Conservation (phyloP, 2,113 vertebrate genomes). For the Carettochelys insculpta region DNA sequence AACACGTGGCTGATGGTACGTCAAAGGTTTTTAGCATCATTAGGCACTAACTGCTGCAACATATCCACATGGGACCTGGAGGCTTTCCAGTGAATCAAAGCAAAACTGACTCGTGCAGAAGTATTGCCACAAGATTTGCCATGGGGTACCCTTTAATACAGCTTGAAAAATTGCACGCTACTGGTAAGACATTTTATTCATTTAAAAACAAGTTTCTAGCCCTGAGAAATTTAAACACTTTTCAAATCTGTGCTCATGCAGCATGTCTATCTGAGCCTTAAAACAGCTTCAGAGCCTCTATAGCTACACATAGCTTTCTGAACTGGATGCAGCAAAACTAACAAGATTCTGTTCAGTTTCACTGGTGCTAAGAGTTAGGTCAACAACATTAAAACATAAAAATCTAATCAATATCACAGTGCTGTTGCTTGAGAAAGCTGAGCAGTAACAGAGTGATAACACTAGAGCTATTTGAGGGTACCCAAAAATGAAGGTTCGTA, state of each 20-base stretch:
- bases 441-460: background rate
- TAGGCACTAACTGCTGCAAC: background rate
- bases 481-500: background rate
- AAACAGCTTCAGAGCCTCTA: background rate
- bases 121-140: background rate
- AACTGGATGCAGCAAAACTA: conserved; percentile 14
- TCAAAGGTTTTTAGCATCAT: background rate
- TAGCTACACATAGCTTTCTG: conserved; percentile 15
- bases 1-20: too few relatives aligned
- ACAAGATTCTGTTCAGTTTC: conserved; percentile 1
- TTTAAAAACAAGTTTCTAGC: background rate
- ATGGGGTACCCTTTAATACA: background rate
- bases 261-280: background rate
- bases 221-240: background rate
- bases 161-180: background rate
- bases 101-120: too few relatives aligned
- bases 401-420: background rate
- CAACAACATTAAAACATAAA: too few relatives aligned
- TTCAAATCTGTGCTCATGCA: background rate
- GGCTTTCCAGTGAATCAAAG: too few relatives aligned
- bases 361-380: too few relatives aligned
- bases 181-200: background rate
- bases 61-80: background rate
- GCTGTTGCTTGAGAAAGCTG: background rate
- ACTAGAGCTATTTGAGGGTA: background rate